These are phyloP conservation scores for Corythaixoides concolor DNA, from an alignment of 2,113 vertebrate species.

Conservation along the genomic window DNA sequence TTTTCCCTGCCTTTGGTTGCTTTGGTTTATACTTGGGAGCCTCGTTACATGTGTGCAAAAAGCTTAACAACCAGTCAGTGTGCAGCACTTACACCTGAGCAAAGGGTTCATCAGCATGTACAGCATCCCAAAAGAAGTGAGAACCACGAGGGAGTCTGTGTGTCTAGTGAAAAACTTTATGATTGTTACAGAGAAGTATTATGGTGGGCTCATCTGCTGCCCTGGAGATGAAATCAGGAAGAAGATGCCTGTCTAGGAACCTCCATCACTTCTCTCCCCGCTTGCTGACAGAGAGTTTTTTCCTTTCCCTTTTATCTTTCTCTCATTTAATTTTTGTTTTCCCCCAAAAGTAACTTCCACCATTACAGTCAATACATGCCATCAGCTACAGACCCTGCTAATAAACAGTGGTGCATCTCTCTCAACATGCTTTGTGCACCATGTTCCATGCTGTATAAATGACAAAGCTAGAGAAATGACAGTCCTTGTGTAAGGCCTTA, in stretches of 20 bases:
- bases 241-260: not conserved
- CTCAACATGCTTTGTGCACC: not conserved
- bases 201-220: not conserved
- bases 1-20: not conserved
- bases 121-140: not conserved
- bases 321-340: not conserved
- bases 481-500: not conserved
- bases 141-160: not conserved
- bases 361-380: not conserved
- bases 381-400: not conserved
- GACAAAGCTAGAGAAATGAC: not conserved
- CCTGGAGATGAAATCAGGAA: not conserved
- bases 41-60: rapidly evolving
- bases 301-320: not conserved
- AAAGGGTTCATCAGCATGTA: not conserved
- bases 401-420: not conserved
- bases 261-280: not conserved
- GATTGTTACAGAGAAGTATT: not conserved
- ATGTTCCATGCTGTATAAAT: not conserved
- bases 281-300: not conserved
- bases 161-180: not conserved
- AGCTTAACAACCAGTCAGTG: not conserved
- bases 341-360: not conserved
- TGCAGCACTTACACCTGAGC: not conserved
- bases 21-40: not conserved